These are phyloP conservation scores for Meda fulgida DNA, from an alignment of 2,797 vertebrate species.

Conservation along the genomic window DNA sequence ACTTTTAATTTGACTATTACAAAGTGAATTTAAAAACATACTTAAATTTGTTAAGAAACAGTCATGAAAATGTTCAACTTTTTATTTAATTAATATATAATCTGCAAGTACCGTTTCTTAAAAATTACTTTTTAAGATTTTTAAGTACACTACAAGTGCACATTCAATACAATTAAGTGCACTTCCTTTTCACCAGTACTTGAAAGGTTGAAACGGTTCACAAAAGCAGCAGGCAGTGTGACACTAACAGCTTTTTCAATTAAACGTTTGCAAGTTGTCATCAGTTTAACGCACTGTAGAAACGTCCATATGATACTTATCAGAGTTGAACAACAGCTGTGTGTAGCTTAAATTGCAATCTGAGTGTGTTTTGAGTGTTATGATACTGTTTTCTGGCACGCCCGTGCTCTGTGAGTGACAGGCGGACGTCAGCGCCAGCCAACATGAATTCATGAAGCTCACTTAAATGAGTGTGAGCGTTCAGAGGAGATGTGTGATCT, in stretches of 20 bases:
- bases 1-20: background rate
- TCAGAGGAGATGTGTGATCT: constrained; percentile 36
- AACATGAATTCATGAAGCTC: constrained; percentile 38
- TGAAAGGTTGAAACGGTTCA: background rate
- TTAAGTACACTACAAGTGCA: background rate
- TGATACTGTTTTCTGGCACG: constrained; percentile 7
- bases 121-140: background rate
- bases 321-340: background rate
- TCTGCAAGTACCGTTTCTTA: background rate
- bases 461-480: constrained; percentile 44
- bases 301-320: background rate
- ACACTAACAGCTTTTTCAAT: constrained; percentile 15
- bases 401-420: background rate
- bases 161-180: background rate
- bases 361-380: background rate
- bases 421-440: background rate
- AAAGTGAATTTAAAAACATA: too few relatives aligned
- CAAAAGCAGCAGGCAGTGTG: background rate
- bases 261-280: background rate
- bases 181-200: background rate
- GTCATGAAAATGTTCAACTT: background rate
- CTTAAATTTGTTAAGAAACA: background rate
- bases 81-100: background rate
- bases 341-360: background rate
- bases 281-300: background rate